Evolutionary conservation across 2,888 invertebrate genomes (phyloP).

Genomic region (Tortrix viridana): DNA sequence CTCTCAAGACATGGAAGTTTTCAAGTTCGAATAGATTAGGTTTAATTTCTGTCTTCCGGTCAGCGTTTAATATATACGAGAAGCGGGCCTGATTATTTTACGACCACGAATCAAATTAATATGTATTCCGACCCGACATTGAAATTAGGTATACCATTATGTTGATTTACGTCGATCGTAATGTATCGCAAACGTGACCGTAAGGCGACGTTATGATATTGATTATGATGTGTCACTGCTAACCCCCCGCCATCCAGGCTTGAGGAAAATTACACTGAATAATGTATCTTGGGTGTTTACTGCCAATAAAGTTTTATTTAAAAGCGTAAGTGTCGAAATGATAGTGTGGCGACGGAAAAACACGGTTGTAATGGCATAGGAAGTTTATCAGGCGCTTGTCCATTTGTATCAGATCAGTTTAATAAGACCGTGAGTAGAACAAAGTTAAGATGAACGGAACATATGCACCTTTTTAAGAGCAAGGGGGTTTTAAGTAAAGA

Average conservation of each 20-base stretch:
- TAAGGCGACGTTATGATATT: conserved; percentile 33
- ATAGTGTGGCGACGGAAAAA: neutral
- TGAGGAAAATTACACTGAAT: conserved; percentile 31
- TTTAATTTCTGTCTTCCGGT: conserved; percentile 24
- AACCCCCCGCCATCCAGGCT: conserved; percentile 25
- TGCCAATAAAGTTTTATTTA: conserved; percentile 8
- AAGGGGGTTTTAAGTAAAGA: no score
- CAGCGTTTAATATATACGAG: conserved; percentile 16
- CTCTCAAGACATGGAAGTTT: conserved; percentile 16
- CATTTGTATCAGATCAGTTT: neutral
- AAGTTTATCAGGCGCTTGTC: neutral
- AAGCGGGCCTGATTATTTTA: conserved; percentile 28
- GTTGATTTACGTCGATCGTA: conserved; percentile 32
- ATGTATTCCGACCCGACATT: conserved; percentile 30
- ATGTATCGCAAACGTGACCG: conserved; percentile 33
- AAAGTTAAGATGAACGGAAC: no score
- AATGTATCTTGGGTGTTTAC: conserved; percentile 8
- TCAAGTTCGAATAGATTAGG: conserved; percentile 29
- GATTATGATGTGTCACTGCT: conserved; percentile 33
- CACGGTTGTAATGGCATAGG: neutral
- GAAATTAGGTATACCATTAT: conserved; percentile 35
- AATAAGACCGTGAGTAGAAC: no score
- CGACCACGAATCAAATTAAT: conserved; percentile 26
- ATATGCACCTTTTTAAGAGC: no score
- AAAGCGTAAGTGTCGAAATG: neutral